These are phyloP conservation scores for Drosophila equinoxialis DNA, from an alignment of 1,140 invertebrate genomes.

Conservation along the genomic window DNA sequence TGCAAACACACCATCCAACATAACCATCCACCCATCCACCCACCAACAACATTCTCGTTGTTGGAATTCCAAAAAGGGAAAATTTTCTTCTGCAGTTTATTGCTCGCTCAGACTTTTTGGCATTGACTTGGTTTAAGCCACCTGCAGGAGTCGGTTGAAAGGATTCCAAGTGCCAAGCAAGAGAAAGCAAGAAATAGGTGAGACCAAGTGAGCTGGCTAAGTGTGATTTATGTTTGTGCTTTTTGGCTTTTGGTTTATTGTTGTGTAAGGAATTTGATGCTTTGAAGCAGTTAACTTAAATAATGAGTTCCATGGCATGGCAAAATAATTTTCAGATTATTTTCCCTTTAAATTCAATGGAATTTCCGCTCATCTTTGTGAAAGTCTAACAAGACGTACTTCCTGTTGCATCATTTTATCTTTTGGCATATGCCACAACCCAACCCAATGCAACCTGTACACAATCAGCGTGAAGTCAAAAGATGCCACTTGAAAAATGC, in stretches of 20 bases:
- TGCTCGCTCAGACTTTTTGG: constrained; percentile 5
- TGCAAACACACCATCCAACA: constrained; percentile 32
- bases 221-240: constrained; percentile 68
- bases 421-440: constrained; percentile 2
- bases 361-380: background rate
- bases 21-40: constrained; percentile 6
- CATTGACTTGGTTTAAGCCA: constrained; percentile 11
- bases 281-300: constrained; percentile 9
- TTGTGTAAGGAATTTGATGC: constrained; percentile 18
- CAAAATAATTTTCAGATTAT: background rate
- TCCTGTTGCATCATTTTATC: background rate
- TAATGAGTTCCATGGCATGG: background rate
- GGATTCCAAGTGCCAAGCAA: constrained; percentile 21
- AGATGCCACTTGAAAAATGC: constrained; percentile 51
- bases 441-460: background rate
- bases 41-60: background rate
- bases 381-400: background rate
- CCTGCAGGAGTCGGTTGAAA: constrained; percentile 35
- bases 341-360: no score
- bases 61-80: background rate
- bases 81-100: constrained; percentile 12
- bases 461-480: background rate
- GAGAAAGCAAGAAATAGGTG: no score
- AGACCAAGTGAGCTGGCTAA: constrained; percentile 33
- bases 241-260: constrained; percentile 39